Percentiles rank a stretch among this genome's conserved stretches.
Conservation (phyloP, 2,888 invertebrate species). For the Leptopilina syphax region DNA sequence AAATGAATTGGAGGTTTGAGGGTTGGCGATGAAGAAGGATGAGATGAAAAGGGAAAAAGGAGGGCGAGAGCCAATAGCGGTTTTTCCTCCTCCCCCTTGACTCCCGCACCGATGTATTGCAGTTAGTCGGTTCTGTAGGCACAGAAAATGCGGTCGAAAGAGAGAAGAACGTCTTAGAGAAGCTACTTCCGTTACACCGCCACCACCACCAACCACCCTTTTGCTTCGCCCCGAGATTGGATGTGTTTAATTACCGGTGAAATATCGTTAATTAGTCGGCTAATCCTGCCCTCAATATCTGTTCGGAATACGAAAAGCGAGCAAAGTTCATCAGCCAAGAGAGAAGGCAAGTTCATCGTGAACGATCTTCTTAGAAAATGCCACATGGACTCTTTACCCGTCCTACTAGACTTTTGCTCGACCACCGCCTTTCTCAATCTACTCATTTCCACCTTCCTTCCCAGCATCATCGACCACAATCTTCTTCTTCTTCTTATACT, state of each 20-base stretch:
- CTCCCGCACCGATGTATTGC: slow-evolving; percentile 39
- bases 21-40: not conserved
- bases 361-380: slow-evolving; percentile 59
- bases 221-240: slow-evolving; percentile 65
- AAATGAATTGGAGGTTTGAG: slow-evolving; percentile 22
- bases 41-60: slow-evolving; percentile 58
- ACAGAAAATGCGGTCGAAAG: slow-evolving; percentile 72
- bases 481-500: slow-evolving; percentile 2
- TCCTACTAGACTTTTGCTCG: slow-evolving; percentile 14
- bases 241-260: slow-evolving; percentile 75
- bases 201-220: slow-evolving; percentile 55
- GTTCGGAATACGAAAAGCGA: slow-evolving; percentile 52
- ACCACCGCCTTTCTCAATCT: slow-evolving; percentile 31
- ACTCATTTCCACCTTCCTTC: slow-evolving; percentile 18
- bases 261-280: slow-evolving; percentile 75
- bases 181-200: slow-evolving; percentile 63
- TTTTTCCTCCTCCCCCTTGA: slow-evolving; percentile 56
- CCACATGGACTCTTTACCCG: slow-evolving; percentile 50
- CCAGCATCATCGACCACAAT: not conserved
- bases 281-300: slow-evolving; percentile 51
- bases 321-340: slow-evolving; percentile 54
- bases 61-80: slow-evolving; percentile 67
- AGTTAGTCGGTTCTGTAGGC: slow-evolving; percentile 57
- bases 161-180: slow-evolving; percentile 62
- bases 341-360: slow-evolving; percentile 54